Conservation (phyloP, 2,113 vertebrate genomes). For the Pygathrix nemaeus region DNA sequence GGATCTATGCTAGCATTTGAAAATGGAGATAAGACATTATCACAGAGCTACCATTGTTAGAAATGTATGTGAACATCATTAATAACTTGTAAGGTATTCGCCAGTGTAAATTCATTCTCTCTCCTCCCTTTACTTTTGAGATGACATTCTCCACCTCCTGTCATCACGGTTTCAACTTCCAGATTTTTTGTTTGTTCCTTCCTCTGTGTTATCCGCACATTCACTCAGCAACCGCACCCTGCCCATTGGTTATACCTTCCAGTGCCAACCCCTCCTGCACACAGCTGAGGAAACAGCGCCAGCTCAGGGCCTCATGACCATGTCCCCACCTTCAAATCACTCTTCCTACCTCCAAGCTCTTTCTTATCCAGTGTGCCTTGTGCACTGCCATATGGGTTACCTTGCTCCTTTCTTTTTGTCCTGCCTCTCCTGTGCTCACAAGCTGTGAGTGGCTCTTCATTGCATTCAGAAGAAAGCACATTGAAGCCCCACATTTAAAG, state of each 20-base stretch:
- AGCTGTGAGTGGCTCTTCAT: neutral
- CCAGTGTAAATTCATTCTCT: neutral
- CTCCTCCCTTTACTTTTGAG: neutral
- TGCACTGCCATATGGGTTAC: no score
- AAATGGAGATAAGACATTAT: neutral
- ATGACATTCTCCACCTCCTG: neutral
- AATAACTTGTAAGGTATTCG: neutral
- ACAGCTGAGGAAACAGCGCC: rapidly evolving
- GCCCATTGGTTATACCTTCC: neutral
- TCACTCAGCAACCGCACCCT: neutral
- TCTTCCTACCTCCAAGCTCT: no score
- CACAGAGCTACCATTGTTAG: neutral
- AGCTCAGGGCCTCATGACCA: neutral
- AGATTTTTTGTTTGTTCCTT: neutral
- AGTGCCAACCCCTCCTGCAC: rapidly evolving
- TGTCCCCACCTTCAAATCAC: neutral
- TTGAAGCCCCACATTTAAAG: neutral
- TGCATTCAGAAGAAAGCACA: neutral
- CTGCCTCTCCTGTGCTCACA: neutral
- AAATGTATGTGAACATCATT: neutral
- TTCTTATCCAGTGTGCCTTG: rapidly evolving
- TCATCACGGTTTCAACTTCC: neutral
- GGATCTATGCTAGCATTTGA: neutral
- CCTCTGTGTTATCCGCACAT: neutral
- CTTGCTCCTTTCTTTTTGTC: neutral